A percentile compares a stretch with the other conserved stretches of the same genome.
These are phyloP conservation scores for Clivina fossor DNA, from an alignment of 2,888 invertebrate genomes.

Conservation along the genomic window DNA sequence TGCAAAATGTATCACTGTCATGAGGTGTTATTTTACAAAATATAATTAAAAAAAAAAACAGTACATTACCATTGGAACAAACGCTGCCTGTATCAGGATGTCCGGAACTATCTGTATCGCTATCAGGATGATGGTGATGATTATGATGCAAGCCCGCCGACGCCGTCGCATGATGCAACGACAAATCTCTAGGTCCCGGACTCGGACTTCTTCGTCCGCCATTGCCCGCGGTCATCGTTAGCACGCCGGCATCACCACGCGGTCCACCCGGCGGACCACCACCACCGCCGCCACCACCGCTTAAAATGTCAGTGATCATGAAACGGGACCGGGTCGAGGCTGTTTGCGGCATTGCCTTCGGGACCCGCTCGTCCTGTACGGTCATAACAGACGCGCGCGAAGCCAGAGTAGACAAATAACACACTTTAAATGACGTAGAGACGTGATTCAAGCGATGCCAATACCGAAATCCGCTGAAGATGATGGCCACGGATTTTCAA, in stretches of 20 bases:
- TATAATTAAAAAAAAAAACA: slow-evolving; percentile 4
- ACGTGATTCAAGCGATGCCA: no score
- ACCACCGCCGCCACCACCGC: slow-evolving; percentile 60
- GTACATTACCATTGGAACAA: slow-evolving; percentile 58
- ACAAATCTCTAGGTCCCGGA: slow-evolving; percentile 60
- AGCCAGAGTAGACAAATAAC: slow-evolving; percentile 25
- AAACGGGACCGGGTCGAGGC: slow-evolving; percentile 74
- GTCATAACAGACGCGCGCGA: slow-evolving; percentile 50
- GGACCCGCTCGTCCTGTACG: slow-evolving; percentile 52
- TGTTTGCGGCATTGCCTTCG: slow-evolving; percentile 53
- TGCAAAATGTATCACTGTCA: no score
- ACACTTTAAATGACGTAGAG: no score
- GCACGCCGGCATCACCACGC: slow-evolving; percentile 56
- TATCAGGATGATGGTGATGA: slow-evolving; percentile 47
- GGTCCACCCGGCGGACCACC: slow-evolving; percentile 60
- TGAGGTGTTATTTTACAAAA: no score
- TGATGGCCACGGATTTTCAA: not conserved
- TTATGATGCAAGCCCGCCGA: slow-evolving; percentile 39
- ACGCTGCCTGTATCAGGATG: slow-evolving; percentile 59
- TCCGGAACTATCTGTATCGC: slow-evolving; percentile 58
- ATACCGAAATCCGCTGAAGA: no score
- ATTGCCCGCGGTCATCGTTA: slow-evolving; percentile 58
- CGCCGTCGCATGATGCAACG: slow-evolving; percentile 56
- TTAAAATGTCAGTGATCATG: slow-evolving; percentile 88
- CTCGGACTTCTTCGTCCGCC: slow-evolving; percentile 56